These are phyloP conservation scores for Blennius ocellaris DNA, from an alignment of 2,113 vertebrate genomes.

Conservation along the genomic window DNA sequence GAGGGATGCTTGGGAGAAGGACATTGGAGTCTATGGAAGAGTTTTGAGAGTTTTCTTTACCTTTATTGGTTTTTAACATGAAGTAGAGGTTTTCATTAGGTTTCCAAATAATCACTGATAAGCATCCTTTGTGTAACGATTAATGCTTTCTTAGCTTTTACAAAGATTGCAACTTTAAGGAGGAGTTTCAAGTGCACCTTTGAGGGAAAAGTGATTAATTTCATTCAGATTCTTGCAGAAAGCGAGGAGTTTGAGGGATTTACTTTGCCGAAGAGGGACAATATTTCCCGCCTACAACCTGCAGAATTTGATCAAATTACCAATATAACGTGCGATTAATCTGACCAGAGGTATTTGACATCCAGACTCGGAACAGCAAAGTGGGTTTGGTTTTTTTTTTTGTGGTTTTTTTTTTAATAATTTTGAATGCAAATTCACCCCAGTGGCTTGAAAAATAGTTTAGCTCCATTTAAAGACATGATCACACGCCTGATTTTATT, in stretches of 20 bases:
- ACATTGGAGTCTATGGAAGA: conserved; percentile 19
- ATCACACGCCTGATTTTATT: neutral
- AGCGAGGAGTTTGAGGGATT: neutral
- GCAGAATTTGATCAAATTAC: neutral
- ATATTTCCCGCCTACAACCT: neutral
- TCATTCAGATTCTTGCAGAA: neutral
- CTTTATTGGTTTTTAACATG: conserved; percentile 25
- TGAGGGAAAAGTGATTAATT: neutral
- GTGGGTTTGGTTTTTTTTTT: too few relatives aligned
- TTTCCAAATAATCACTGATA: conserved; percentile 15
- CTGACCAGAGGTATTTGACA: neutral
- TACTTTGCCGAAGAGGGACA: too few relatives aligned
- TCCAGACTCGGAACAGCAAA: too few relatives aligned
- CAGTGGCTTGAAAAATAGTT: too few relatives aligned
- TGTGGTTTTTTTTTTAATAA: too few relatives aligned
- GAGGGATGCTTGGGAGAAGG: conserved; percentile 34
- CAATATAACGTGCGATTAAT: neutral
- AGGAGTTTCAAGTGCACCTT: neutral
- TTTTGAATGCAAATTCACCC: too few relatives aligned
- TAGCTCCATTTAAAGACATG: too few relatives aligned
- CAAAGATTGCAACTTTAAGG: conserved; percentile 1
- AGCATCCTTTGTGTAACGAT: conserved; percentile 39
- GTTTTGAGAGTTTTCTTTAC: neutral
- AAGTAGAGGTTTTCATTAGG: conserved; percentile 24
- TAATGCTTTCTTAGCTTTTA: conserved; percentile 19